A percentile compares a stretch with the other conserved stretches of the same genome.
Evolutionary conservation across 2,797 vertebrate genomes (phyloP).

Genomic region (Chromis chromis): DNA sequence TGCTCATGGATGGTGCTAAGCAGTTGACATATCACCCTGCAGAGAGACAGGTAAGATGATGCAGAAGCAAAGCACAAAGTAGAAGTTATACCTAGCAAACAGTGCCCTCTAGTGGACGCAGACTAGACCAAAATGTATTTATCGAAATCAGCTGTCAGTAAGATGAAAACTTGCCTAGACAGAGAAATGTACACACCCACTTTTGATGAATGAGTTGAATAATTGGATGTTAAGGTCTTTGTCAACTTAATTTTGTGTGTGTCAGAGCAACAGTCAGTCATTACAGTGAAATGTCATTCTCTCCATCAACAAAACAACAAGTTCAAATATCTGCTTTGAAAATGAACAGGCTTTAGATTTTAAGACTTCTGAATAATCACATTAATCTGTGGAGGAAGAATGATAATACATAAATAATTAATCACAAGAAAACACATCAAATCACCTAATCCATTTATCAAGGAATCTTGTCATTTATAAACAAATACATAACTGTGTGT

Average conservation of each 20-base stretch:
- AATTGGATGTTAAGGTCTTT: not conserved
- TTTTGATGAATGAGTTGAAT: not conserved
- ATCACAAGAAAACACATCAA: not conserved
- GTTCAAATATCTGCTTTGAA: not conserved
- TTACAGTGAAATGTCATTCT: too few relatives aligned
- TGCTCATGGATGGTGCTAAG: slow-evolving; percentile 91
- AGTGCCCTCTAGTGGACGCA: slow-evolving; percentile 68
- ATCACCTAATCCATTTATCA: slow-evolving; percentile 9
- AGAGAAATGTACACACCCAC: not conserved
- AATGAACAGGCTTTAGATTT: not conserved
- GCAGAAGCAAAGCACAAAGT: not conserved
- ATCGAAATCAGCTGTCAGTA: not conserved
- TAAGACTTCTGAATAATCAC: not conserved
- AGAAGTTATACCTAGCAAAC: slow-evolving; percentile 13
- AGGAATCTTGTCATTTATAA: not conserved
- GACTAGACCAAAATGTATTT: not conserved
- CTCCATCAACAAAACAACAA: not conserved
- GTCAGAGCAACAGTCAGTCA: too few relatives aligned
- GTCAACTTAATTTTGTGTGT: not conserved
- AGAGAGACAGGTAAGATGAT: slow-evolving; percentile 37
- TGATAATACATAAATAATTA: not conserved
- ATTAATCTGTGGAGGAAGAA: slow-evolving; percentile 2
- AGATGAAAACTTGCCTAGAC: not conserved
- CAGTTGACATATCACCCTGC: slow-evolving; percentile 93
- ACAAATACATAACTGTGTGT: slow-evolving; percentile 5